These are phyloP conservation scores for Fratercula arctica DNA, from an alignment of 2,797 vertebrate genomes.

Conservation along the genomic window DNA sequence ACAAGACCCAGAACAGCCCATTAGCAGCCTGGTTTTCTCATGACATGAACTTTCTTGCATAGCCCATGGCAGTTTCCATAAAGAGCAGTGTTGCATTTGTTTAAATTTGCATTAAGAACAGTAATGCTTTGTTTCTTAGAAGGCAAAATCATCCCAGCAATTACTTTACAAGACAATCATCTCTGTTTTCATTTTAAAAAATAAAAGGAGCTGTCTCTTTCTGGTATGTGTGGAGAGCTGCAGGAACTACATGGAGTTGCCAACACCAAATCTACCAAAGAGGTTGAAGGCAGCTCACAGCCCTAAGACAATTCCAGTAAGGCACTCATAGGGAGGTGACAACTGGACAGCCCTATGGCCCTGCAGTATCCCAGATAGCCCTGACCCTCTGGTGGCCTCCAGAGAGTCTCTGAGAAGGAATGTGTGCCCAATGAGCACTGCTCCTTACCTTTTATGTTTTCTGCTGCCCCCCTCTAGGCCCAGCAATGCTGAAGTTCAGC, in stretches of 20 bases:
- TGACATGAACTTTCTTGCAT: background rate
- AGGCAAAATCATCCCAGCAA: background rate
- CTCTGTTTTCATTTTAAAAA: slow-evolving; percentile 19
- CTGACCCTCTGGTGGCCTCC: background rate
- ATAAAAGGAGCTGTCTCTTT: background rate
- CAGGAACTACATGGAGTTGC: background rate
- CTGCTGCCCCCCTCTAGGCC: background rate
- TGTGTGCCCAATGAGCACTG: background rate
- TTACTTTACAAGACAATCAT: background rate
- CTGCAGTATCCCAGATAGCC: background rate
- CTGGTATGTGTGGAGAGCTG: background rate
- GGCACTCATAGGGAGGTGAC: background rate
- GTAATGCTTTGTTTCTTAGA: slow-evolving; percentile 27
- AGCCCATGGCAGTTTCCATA: background rate
- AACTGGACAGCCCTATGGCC: background rate
- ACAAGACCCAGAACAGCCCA: background rate
- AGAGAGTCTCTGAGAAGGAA: background rate
- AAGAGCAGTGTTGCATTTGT: background rate
- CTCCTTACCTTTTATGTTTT: background rate
- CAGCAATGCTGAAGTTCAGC: background rate
- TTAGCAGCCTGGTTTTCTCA: background rate
- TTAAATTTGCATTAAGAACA: slow-evolving; percentile 38
- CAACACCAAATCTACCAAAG: background rate
- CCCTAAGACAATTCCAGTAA: background rate
- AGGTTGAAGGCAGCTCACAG: background rate